Evolutionary conservation across 2,113 vertebrate species (phyloP).

Genomic region (Meles meles): DNA sequence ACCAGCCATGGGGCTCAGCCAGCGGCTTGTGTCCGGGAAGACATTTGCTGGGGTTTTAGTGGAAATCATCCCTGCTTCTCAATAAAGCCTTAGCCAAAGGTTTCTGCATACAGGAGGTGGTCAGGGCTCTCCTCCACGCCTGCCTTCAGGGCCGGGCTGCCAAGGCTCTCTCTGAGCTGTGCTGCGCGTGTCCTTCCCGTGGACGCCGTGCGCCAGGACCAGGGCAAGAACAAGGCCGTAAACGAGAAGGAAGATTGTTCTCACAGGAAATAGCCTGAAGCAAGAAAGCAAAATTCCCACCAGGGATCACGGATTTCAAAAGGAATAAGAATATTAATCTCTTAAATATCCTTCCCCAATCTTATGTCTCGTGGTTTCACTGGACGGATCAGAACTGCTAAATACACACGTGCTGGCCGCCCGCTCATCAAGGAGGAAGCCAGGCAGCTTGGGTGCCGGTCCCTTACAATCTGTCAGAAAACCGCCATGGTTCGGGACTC

Average conservation of each 20-base stretch:
- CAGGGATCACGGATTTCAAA: neutral
- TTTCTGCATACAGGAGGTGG: neutral
- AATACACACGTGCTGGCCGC: no score
- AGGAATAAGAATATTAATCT: neutral
- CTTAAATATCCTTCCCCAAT: neutral
- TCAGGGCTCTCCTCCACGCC: neutral
- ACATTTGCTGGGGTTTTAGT: neutral
- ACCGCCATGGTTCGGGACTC: neutral
- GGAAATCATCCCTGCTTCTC: neutral
- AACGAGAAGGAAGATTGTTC: neutral
- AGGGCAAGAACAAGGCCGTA: fast-evolving
- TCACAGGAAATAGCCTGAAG: neutral
- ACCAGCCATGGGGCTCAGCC: neutral
- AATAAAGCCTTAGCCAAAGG: neutral
- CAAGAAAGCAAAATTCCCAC: neutral
- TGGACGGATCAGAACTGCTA: neutral
- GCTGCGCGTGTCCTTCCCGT: fast-evolving
- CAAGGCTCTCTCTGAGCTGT: neutral
- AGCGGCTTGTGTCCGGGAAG: neutral
- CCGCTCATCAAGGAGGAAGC: neutral
- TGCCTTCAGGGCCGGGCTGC: neutral
- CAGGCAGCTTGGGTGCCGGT: neutral
- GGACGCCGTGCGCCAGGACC: neutral
- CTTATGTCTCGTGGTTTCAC: neutral
- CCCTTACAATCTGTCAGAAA: fast-evolving